Conservation (phyloP, 2,888 invertebrate species). For the Bibio marci region DNA sequence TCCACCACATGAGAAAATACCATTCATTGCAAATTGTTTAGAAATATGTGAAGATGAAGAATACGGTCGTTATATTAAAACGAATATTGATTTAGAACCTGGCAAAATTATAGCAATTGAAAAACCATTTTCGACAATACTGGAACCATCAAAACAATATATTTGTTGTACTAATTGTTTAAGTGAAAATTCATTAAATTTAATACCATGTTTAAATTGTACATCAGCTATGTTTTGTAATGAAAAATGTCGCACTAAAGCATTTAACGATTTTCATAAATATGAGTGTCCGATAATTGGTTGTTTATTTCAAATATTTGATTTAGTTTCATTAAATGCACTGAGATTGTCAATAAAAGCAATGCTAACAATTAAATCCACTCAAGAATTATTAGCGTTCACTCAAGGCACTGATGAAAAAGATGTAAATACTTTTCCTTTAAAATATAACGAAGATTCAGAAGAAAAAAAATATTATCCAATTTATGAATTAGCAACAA, state of each 20-base stretch:
- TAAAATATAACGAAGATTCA: slow-evolving; percentile 21
- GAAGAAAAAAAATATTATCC: slow-evolving; percentile 31
- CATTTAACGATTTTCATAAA: slow-evolving; percentile 52
- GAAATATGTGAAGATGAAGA: slow-evolving; percentile 36
- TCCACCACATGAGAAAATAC: slow-evolving; percentile 28
- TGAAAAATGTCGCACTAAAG: slow-evolving; percentile 28
- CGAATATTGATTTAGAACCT: slow-evolving; percentile 45
- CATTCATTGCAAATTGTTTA: slow-evolving; percentile 45
- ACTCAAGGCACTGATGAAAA: slow-evolving; percentile 25
- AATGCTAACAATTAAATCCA: slow-evolving; percentile 25
- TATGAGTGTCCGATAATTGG: slow-evolving; percentile 58
- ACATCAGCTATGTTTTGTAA: slow-evolving; percentile 28
- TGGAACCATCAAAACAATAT: slow-evolving; percentile 24
- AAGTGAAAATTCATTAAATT: slow-evolving; percentile 22
- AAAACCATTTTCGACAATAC: slow-evolving; percentile 47
- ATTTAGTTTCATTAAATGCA: slow-evolving; percentile 51
- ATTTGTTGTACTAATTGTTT: slow-evolving; percentile 26
- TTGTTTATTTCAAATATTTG: slow-evolving; percentile 39
- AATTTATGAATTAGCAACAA: slow-evolving; percentile 50
- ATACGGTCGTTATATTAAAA: slow-evolving; percentile 54
- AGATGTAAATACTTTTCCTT: slow-evolving; percentile 23
- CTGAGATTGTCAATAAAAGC: slow-evolving; percentile 40
- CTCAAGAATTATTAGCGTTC: no score
- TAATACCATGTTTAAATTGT: no score
- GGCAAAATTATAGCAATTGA: slow-evolving; percentile 67